Evolutionary conservation across 2,888 invertebrate species (phyloP).

Genomic region (Noctua janthe): DNA sequence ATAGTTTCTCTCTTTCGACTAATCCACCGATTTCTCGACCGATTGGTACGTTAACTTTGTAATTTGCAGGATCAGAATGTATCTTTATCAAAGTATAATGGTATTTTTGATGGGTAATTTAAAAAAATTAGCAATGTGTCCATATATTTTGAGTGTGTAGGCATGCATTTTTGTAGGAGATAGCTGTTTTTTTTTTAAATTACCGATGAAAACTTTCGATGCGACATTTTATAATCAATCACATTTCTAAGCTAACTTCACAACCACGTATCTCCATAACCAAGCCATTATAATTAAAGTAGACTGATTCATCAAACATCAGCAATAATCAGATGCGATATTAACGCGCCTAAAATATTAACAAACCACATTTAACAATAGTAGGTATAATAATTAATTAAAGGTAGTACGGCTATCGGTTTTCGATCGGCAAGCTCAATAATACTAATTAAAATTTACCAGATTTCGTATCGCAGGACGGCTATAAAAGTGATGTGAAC

Average conservation of each 20-base stretch:
- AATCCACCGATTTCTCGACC: too few species aligned
- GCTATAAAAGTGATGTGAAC: not conserved
- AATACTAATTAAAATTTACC: constrained; percentile 34
- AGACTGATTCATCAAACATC: not conserved
- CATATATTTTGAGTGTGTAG: too few species aligned
- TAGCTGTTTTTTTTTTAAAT: too few species aligned
- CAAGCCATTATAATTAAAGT: not conserved
- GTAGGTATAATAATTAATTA: constrained; percentile 29
- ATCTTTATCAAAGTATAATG: not conserved
- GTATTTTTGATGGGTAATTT: too few species aligned
- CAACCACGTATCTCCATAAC: not conserved
- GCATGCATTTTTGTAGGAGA: too few species aligned
- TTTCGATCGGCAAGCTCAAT: constrained; percentile 30
- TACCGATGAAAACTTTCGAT: too few species aligned
- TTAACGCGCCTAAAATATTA: constrained; percentile 12
- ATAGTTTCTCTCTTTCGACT: too few species aligned
- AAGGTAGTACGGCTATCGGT: constrained; percentile 25
- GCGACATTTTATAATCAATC: too few species aligned
- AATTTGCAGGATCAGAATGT: not conserved
- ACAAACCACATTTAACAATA: constrained; percentile 23
- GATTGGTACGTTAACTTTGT: not conserved
- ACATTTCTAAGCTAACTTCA: not conserved
- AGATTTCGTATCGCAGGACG: not conserved
- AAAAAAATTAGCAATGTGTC: too few species aligned
- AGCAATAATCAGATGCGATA: not conserved